Percentiles rank a stretch among this genome's conserved stretches.
Conservation (phyloP, 2,888 invertebrate genomes). For the Drosophila infuscata region DNA sequence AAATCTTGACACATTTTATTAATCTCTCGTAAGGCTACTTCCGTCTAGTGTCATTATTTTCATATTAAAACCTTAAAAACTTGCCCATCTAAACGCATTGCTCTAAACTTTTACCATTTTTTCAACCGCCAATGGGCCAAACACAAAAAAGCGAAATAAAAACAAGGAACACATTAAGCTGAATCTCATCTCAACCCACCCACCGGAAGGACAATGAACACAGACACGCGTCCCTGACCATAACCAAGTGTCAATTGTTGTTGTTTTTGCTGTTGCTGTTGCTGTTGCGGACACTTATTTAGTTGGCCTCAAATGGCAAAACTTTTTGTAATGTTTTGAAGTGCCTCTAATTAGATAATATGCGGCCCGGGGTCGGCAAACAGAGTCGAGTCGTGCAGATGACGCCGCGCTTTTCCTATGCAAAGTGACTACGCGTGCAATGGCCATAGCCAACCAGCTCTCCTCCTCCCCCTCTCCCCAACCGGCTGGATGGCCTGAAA, state of each 20-base stretch:
- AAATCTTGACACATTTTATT: not conserved
- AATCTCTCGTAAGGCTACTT: not conserved
- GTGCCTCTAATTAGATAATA: slow-evolving; percentile 80
- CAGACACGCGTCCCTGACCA: slow-evolving; percentile 39
- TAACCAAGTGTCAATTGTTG: slow-evolving; percentile 48
- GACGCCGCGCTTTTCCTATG: slow-evolving; percentile 68
- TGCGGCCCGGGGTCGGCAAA: slow-evolving; percentile 50
- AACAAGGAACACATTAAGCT: slow-evolving; percentile 13
- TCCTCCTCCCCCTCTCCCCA: not conserved
- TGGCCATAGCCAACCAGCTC: slow-evolving; percentile 16
- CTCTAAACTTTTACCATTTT: slow-evolving; percentile 16
- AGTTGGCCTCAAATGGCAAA: slow-evolving; percentile 77
- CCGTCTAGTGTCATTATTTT: not conserved
- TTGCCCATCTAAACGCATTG: slow-evolving; percentile 6
- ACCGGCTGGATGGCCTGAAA: slow-evolving; percentile 6
- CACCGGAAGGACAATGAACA: slow-evolving; percentile 11
- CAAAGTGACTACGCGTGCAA: slow-evolving; percentile 81
- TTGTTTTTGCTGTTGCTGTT: slow-evolving; percentile 10
- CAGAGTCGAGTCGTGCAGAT: slow-evolving; percentile 54
- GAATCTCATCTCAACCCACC: slow-evolving; percentile 5
- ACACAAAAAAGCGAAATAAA: not conserved
- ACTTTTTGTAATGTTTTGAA: slow-evolving; percentile 80
- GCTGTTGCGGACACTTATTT: slow-evolving; percentile 51
- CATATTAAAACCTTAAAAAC: not conserved
- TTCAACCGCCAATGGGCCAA: slow-evolving; percentile 25